Evolutionary conservation across 37 sponge, comb jelly and placozoan genomes (phyloP).

Genomic region (Crambe crambe): DNA sequence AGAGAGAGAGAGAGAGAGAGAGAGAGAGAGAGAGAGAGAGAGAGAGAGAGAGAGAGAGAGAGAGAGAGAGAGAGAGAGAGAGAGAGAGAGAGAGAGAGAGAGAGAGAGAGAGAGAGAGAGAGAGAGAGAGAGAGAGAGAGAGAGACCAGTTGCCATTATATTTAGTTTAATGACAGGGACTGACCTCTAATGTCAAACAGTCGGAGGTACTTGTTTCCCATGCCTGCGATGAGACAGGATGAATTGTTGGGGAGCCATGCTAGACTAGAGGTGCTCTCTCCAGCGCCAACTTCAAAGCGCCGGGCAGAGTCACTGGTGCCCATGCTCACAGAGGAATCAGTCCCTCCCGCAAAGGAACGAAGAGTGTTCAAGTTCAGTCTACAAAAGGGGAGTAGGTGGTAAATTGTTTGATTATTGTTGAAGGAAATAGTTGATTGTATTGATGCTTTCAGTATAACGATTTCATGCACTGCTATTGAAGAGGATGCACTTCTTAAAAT

Average conservation of each 20-base stretch:
- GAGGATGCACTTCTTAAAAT: no score
- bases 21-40: not conserved
- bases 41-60: not conserved
- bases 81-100: not conserved
- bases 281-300: constrained; percentile 43
- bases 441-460: no score
- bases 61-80: constrained; percentile 8
- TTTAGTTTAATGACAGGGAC: not conserved
- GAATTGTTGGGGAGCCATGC: constrained; percentile 64
- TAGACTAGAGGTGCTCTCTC: constrained; percentile 52
- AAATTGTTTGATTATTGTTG: no score
- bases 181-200: constrained; percentile 79
- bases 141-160: not conserved
- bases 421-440: no score
- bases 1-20: constrained; percentile 15
- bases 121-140: not conserved
- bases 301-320: constrained; percentile 34
- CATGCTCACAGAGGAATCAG: not conserved
- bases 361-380: not conserved
- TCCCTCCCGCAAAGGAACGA: not conserved
- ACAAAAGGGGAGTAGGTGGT: not conserved
- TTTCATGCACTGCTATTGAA: no score
- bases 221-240: constrained; percentile 49
- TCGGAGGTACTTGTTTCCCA: constrained; percentile 57
- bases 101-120: not conserved